Evolutionary conservation across 2,888 invertebrate genomes (phyloP).

Genomic region (Chorisops tibialis): DNA sequence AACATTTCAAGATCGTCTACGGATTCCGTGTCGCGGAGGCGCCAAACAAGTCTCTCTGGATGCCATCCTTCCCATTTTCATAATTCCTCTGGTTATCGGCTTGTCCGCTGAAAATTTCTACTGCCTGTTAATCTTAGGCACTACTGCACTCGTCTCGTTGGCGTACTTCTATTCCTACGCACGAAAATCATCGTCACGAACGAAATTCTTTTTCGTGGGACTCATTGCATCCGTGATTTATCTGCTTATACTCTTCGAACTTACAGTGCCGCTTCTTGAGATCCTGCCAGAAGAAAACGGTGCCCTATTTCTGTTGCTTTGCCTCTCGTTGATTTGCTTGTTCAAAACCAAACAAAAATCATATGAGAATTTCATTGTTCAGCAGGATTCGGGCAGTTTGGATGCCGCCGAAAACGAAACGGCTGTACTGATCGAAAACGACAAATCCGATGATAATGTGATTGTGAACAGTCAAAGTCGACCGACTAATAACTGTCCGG

Average conservation of each 20-base stretch:
- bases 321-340: conserved; percentile 41
- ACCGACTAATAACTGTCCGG: conserved; percentile 70
- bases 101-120: conserved; percentile 54
- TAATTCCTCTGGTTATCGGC: conserved; percentile 53
- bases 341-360: conserved; percentile 39
- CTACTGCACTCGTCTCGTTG: conserved; percentile 41
- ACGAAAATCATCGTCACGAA: conserved; percentile 50
- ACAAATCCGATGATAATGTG: conserved; percentile 36
- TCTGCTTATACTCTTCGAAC: conserved; percentile 68
- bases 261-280: conserved; percentile 69
- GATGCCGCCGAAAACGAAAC: conserved; percentile 44
- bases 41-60: conserved; percentile 56
- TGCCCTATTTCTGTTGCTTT: conserved; percentile 50
- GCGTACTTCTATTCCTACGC: conserved; percentile 42
- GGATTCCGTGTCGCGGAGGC: conserved; percentile 60
- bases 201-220: conserved; percentile 76
- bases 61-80: conserved; percentile 53
- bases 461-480: conserved; percentile 54
- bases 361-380: not conserved
- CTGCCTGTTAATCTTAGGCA: conserved; percentile 45
- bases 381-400: conserved; percentile 42
- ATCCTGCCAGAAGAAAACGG: conserved; percentile 66
- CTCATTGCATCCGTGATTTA: conserved; percentile 64
- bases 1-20: conserved; percentile 56
- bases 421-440: conserved; percentile 42